Evolutionary conservation across 2,888 invertebrate genomes (phyloP).

Genomic region (Calameuta filiformis): DNA sequence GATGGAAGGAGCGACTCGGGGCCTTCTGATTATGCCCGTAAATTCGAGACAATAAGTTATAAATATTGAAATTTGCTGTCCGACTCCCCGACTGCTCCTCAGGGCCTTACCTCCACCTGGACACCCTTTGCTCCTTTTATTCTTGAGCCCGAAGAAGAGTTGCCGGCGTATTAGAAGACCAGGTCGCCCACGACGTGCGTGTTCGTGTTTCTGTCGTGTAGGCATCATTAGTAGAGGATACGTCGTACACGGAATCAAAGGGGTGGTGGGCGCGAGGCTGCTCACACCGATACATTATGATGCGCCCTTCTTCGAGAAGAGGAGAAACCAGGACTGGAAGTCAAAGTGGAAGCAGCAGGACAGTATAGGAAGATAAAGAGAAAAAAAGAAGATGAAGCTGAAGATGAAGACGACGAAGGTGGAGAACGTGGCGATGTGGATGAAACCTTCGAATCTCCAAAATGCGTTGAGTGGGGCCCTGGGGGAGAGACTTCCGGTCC

Average conservation of each 20-base stretch:
- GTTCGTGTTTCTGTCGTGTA: slow-evolving; percentile 55
- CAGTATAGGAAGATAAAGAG: slow-evolving; percentile 20
- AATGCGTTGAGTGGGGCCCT: slow-evolving; percentile 33
- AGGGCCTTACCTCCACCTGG: slow-evolving; percentile 21
- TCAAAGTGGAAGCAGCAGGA: slow-evolving; percentile 26
- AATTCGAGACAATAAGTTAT: slow-evolving; percentile 63
- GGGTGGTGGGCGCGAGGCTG: slow-evolving; percentile 19
- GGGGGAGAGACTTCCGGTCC: slow-evolving; percentile 50
- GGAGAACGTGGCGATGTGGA: slow-evolving; percentile 29
- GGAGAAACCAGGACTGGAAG: neutral
- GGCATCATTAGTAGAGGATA: slow-evolving; percentile 57
- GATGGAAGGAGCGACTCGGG: slow-evolving; percentile 6
- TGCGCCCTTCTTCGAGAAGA: slow-evolving; percentile 8
- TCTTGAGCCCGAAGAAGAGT: slow-evolving; percentile 19
- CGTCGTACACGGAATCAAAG: slow-evolving; percentile 22
- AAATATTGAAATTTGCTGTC: slow-evolving; percentile 58
- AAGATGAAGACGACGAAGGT: slow-evolving; percentile 17
- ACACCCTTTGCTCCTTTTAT: slow-evolving; percentile 25
- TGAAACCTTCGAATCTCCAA: slow-evolving; percentile 46
- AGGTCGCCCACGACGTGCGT: slow-evolving; percentile 59
- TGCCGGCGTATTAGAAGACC: slow-evolving; percentile 52
- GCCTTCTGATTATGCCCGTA: slow-evolving; percentile 43
- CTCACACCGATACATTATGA: slow-evolving; percentile 42
- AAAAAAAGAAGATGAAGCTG: slow-evolving; percentile 9
- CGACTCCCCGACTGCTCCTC: slow-evolving; percentile 27